Evolutionary conservation across 2,888 invertebrate species (phyloP).

Genomic region (Bombyx huttoni): DNA sequence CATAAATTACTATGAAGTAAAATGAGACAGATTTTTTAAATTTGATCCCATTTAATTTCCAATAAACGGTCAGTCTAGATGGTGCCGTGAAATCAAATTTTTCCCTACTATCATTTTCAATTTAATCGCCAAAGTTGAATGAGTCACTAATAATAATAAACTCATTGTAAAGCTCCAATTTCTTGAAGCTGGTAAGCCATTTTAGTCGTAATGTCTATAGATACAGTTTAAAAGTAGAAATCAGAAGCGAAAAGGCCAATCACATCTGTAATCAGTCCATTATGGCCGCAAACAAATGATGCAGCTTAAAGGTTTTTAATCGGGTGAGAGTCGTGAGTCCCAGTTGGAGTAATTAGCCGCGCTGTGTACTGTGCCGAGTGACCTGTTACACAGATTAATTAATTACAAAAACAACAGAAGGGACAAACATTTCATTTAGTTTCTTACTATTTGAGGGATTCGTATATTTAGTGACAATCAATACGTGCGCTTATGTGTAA

Average conservation of each 20-base stretch:
- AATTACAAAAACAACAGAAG: constrained; percentile 1
- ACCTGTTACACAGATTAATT: constrained; percentile 22
- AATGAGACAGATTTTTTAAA: neutral
- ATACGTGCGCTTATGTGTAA: no score
- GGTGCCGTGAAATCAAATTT: neutral
- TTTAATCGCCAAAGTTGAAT: neutral
- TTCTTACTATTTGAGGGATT: no score
- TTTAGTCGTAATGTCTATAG: neutral
- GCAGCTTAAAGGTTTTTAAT: constrained; percentile 65
- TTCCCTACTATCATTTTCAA: neutral
- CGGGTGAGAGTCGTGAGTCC: constrained; percentile 59
- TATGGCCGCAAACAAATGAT: constrained; percentile 59
- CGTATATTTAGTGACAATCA: no score
- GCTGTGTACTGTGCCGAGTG: constrained; percentile 41
- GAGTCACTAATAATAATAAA: no score
- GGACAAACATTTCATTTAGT: neutral
- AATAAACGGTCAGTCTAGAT: neutral
- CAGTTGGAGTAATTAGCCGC: constrained; percentile 55
- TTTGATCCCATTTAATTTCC: neutral
- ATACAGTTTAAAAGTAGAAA: constrained; percentile 16
- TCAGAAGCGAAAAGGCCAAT: constrained; percentile 34
- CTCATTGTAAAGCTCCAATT: no score
- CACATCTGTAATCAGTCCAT: constrained; percentile 64
- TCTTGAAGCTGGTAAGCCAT: no score
- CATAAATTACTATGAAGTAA: neutral